phyloP scores from a whole-genome alignment of 2,113 vertebrate genomes.

The Hyperoodon ampullatus region DNA sequence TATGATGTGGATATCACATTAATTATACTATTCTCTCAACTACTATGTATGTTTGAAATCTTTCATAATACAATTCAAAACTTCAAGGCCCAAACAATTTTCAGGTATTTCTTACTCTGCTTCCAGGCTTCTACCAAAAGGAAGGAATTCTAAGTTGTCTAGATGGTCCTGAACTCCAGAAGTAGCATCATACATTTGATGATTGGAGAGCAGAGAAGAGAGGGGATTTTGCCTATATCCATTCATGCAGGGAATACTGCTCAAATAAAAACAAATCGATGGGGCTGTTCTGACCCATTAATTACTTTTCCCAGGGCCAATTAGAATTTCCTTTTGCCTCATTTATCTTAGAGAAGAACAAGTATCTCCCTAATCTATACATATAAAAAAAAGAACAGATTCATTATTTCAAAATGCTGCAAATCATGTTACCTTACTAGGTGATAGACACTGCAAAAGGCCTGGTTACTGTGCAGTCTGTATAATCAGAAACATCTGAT shows the following conservation, averaged over 20 bases:
- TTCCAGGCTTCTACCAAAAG: not conserved
- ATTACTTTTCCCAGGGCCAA: constrained; percentile 38
- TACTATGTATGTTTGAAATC: not conserved
- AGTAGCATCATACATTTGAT: not conserved
- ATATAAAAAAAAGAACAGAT: constrained; percentile 36
- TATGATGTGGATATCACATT: not conserved
- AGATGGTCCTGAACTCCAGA: not conserved
- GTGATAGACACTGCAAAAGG: not conserved
- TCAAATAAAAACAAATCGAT: not conserved
- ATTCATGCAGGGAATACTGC: not conserved
- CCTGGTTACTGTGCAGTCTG: not conserved
- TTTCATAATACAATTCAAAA: constrained; percentile 39
- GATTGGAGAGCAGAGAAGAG: constrained; percentile 13
- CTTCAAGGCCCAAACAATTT: not conserved
- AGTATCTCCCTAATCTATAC: constrained; percentile 28
- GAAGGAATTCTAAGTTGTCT: constrained; percentile 29
- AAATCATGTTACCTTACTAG: constrained; percentile 34
- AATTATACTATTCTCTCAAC: not conserved
- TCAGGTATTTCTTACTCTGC: not conserved
- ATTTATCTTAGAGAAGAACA: constrained; percentile 53
- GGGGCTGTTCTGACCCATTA: constrained; percentile 9
- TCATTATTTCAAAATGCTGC: constrained; percentile 46
- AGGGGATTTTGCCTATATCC: not conserved
- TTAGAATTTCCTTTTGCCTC: constrained; percentile 61
- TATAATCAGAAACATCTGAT: not conserved